Evolutionary conservation across 2,113 vertebrate species (phyloP), one percentile per base, ranked within the genome.

Genomic region (Oophaga pumilio): DNA sequence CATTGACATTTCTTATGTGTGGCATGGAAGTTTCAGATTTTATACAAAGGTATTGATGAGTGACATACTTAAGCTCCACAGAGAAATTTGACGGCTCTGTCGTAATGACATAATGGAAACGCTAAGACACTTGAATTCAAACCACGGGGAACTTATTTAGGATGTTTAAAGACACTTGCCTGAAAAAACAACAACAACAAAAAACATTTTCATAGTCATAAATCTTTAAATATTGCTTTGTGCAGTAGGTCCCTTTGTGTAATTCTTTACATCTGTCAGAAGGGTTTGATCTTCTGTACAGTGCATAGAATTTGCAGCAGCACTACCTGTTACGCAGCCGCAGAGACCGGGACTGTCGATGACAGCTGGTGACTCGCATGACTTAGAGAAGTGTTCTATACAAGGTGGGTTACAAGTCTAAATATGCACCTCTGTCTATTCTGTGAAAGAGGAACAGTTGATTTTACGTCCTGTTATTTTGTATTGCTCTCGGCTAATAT

Each of bases 281-380:
- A 50, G 18, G 71, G 71, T 73, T 73, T 49, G 28, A 71, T 71
- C 69, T 62, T 71, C 49, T 73, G 69, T 73, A 49, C 33, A 49
- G 1, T 15, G 26, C 2, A 13, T 49, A 73, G 69, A 8, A 20
- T 49, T 17, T 17, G 28, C 69, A 73, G 28, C 33, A 43, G 69
- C 17, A 0, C 26, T 71, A 71, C 68, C 68, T 33, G 26, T 15
- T 71, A 14, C 33, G 26, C 68, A 33, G 24, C 33, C 7, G 2
- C 69, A 43, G 28, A 73, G 28, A 43, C 5, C 33, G 14, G 7
- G 69, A 9, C 69, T 17, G 69, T 71, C 14, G 9, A 17, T 43
- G 69, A 73, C 69, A 49, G 15, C 15, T 49, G 33, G 28, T 33
- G 68, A 1, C 28, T 33, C 6, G 17, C 26, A 20, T 73, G 15